Base-by-base conservation (phyloP, 2,888 invertebrate genomes). In the Drosophila limbata region DNA sequence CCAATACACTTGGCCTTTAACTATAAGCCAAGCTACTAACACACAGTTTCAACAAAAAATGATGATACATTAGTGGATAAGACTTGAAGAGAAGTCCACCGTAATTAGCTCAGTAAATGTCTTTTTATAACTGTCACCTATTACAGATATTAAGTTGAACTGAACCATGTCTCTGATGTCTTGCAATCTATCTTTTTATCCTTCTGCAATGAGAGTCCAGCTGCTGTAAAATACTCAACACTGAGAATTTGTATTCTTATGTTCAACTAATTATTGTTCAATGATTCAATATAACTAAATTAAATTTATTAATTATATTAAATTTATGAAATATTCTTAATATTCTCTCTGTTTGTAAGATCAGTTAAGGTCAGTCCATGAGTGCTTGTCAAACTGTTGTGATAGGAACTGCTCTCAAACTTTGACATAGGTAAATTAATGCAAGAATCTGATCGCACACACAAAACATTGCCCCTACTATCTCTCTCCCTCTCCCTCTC, bases 401-500 rank as follows among this genome's bases (percentile, higher is more conserved):
- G n/a, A 37, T 37, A 37, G n/a, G 13, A 37, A 37, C n/a, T 37
- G 37, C 37, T n/a, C 37, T 37, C n/a, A n/a, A 74, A 69, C 74
- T 53, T 42, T 59, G 25, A 35, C 37, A 21, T 39, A 61, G 61
- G 40, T 47, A 66, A 53, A 57, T 35, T 37, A 42, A 40, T 47
- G 44, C 56, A 52, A 25, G 17, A 37, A 15, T 11, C 53, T 15
- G 11, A 17, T 31, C 19, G 17, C 31, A 50, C 50, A 31, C 33
- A 17, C 13, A 13, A 17, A 25, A 9, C 15, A 35, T 35, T n/a
- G 13, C 11, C 4, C 25, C 11, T 9, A n/a, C 53, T 37, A 15
- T 13, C 8, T 3, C 25, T 2, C 25, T 11, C 15, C 28, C 4
- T 8, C 48, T 21, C 48, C 33, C 21, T 19, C 8, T 21, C 45